Evolutionary conservation across 2,888 invertebrate species (phyloP), one percentile per base, ranked within the genome.

Genomic region (Yponomeuta cagnagella): DNA sequence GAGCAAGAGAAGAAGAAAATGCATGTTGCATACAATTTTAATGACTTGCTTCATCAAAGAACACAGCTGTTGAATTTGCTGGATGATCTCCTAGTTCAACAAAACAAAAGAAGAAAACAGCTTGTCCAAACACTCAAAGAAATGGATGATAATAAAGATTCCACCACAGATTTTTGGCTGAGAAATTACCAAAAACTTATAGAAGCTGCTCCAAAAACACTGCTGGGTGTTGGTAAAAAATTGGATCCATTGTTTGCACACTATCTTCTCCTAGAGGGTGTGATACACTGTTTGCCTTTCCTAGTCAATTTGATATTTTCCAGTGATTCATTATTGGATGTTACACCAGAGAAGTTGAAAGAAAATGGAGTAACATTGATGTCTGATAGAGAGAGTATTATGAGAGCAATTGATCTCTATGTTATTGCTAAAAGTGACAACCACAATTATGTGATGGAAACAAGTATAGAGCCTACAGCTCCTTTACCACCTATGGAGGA

Each of bases 121-220:
- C 87, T 96, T 69, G 84, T 95, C 72, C 93, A 94, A 23, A 95
- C 95, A 0, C 87, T 96, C 78, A 93, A 93, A 77, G 95, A 94
- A 79, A 95, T 97, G 93, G 97, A 97, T 84, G 89, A 75, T 75
- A 89, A 92, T 75, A 90, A 87, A 72, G 87, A 89, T 75, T 87
- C 82, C 70, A 84, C 89, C 2, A 87, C 93, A 76, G 94, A 95
- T 79, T 96, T 95, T 82, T 96, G 96, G 96, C 86, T 96, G 74
- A 93, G 94, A 79, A 97, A 97, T 84, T 98, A 97, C 84, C 97
- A 98, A 84, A 94, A 95, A 75, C 86, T 98, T 66, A 92, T 97
- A 81, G 96, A 97, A 81, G 94, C 94, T 48, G 94, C 95, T 75
- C 97, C 97, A 37, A 93, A 93, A 77, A 93, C 94, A 69, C 87